These are phyloP conservation scores for Eueides isabella DNA, from an alignment of 1,140 invertebrate genomes.

Conservation along the genomic window DNA sequence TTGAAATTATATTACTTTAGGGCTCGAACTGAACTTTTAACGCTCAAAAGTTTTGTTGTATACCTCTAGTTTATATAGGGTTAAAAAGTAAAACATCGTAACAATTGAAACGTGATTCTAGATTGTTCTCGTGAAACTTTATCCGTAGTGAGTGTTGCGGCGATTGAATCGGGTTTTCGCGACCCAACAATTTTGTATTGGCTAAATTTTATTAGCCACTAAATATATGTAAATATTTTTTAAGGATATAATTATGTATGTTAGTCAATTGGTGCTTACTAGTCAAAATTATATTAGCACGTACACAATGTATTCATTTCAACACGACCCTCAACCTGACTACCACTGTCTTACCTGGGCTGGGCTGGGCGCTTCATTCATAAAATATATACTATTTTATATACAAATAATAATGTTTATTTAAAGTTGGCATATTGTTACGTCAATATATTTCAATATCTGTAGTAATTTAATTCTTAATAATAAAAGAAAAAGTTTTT, in stretches of 20 bases:
- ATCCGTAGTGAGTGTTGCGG: not conserved
- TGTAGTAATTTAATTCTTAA: not conserved
- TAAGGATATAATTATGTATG: slow-evolving; percentile 57
- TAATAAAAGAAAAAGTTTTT: too few relatives aligned
- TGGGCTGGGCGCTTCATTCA: not conserved
- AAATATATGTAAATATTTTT: slow-evolving; percentile 66
- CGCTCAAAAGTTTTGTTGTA: slow-evolving; percentile 28
- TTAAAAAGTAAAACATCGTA: not conserved
- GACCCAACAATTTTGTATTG: slow-evolving; percentile 57
- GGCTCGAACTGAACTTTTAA: slow-evolving; percentile 24
- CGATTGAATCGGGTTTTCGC: slow-evolving; percentile 24
- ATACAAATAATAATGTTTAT: not conserved
- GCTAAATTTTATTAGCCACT: slow-evolving; percentile 77
- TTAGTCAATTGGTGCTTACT: slow-evolving; percentile 82
- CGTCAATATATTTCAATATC: not conserved
- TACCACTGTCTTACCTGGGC: too few relatives aligned
- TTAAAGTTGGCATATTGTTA: not conserved
- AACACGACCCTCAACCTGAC: slow-evolving; percentile 16
- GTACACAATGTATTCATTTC: slow-evolving; percentile 40
- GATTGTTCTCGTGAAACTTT: not conserved
- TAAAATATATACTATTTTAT: slow-evolving; percentile 1
- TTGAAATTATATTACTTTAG: slow-evolving; percentile 13
- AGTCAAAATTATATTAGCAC: slow-evolving; percentile 82
- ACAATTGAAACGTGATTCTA: slow-evolving; percentile 2
- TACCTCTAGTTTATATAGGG: not conserved